phyloP scores from a whole-genome alignment of 2,113 vertebrate genomes.

The Dasyurus viverrinus region DNA sequence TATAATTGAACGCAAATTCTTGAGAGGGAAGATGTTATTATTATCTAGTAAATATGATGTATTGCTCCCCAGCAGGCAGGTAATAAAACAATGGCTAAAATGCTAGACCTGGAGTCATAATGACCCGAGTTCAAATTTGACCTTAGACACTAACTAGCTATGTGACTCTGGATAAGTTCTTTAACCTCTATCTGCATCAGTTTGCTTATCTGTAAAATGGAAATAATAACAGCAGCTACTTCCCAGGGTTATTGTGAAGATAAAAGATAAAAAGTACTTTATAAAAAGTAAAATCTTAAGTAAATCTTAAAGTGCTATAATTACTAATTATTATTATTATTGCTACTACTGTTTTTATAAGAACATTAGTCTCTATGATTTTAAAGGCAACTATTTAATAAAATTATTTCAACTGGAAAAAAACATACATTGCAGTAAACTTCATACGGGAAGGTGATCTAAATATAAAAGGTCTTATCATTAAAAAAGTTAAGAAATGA shows the following conservation, averaged over 20 bases:
- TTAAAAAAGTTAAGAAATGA: too few relatives aligned
- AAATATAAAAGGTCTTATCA: too few relatives aligned
- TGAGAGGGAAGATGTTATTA: neutral
- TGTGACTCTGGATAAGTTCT: neutral
- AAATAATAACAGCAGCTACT: neutral
- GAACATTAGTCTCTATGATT: neutral
- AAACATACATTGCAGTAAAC: too few relatives aligned
- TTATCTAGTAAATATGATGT: neutral
- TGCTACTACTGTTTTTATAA: neutral
- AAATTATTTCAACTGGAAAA: too few relatives aligned
- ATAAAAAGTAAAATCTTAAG: neutral
- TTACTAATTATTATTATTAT: neutral
- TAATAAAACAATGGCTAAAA: too few relatives aligned
- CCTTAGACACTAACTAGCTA: too few relatives aligned
- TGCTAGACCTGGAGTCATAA: neutral
- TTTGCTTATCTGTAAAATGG: neutral
- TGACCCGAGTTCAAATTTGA: neutral
- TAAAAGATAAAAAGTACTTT: neutral
- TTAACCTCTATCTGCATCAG: neutral
- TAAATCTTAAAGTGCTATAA: neutral
- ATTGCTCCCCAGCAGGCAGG: neutral
- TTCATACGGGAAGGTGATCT: too few relatives aligned
- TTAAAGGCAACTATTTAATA: too few relatives aligned
- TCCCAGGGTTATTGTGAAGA: neutral
- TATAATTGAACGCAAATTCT: neutral